Evolutionary conservation across 2,113 vertebrate species (phyloP).

Genomic region (Ceuthmochares aereus): DNA sequence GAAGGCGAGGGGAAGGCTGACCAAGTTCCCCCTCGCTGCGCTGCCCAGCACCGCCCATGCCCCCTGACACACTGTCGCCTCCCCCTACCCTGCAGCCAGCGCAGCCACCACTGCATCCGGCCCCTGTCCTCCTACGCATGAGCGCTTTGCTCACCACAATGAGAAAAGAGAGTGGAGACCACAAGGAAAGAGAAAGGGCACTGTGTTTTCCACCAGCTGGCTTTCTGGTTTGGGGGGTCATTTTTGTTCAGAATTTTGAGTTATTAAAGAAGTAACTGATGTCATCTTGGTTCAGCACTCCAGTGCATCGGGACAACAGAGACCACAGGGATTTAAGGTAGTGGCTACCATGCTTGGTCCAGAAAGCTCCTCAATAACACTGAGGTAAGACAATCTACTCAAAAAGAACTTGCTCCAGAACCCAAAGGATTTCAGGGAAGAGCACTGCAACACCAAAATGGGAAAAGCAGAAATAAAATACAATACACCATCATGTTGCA

Average conservation of each 20-base stretch:
- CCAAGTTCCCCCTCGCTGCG: accelerated
- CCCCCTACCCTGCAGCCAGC: accelerated
- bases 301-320: not conserved
- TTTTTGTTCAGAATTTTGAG: not conserved
- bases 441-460: not conserved
- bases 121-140: accelerated
- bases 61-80: not conserved
- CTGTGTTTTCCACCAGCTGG: not conserved
- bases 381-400: not conserved
- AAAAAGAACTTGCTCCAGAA: not conserved
- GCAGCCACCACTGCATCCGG: accelerated
- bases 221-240: not conserved
- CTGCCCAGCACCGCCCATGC: accelerated
- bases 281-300: accelerated
- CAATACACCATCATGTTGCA: not conserved
- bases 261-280: not conserved
- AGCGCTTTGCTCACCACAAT: accelerated
- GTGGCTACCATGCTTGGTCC: not conserved
- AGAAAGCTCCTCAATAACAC: not conserved
- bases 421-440: not conserved
- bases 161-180: not conserved
- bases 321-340: not conserved
- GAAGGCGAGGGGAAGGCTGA: not conserved
- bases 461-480: not conserved
- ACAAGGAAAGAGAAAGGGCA: not conserved